Conservation (phyloP, 2,888 invertebrate genomes). For the Fragum sueziense region DNA sequence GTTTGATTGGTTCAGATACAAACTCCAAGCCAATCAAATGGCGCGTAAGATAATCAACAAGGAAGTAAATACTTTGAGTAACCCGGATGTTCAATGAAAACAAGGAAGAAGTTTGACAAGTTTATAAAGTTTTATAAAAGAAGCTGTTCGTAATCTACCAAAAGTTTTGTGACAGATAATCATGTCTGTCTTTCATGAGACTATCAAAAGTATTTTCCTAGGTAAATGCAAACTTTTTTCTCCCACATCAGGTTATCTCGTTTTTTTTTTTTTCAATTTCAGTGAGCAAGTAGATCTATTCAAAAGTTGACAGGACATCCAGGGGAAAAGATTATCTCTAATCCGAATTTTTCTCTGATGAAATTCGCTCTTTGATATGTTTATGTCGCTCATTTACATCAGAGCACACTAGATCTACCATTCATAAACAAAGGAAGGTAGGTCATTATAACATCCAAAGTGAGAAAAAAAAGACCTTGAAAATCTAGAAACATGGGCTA, state of each 20-base stretch:
- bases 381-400: too few species aligned
- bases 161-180: neutral
- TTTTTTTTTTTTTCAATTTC: neutral
- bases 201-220: constrained; percentile 33
- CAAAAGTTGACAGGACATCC: neutral
- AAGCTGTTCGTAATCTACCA: neutral
- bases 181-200: constrained; percentile 39
- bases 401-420: too few species aligned
- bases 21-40: neutral
- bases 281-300: neutral
- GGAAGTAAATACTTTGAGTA: neutral
- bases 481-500: too few species aligned
- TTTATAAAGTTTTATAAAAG: neutral
- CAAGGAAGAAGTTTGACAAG: constrained; percentile 6
- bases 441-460: too few species aligned
- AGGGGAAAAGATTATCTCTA: too few species aligned
- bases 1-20: neutral
- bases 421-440: too few species aligned
- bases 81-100: neutral
- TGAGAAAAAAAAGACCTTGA: too few species aligned
- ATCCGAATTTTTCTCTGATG: too few species aligned
- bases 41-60: neutral
- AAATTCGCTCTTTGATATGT: too few species aligned
- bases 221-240: neutral
- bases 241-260: neutral